These are phyloP conservation scores for Scolanthus callimorphus DNA, from an alignment of 92 coral and sea anemone genomes.

Conservation along the genomic window DNA sequence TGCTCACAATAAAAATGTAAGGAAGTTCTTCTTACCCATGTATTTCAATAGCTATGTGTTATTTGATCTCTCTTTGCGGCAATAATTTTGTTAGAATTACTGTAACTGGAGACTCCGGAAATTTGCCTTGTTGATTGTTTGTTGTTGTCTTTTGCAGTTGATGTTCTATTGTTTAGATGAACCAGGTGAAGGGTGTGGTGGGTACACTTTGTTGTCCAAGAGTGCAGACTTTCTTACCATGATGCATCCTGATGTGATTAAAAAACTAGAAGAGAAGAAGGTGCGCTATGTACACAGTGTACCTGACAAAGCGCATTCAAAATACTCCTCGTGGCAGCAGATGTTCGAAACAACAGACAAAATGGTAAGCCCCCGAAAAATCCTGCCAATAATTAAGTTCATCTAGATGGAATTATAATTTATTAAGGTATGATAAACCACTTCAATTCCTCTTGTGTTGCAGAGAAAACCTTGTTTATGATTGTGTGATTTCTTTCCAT, in stretches of 20 bases:
- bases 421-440: too few relatives aligned
- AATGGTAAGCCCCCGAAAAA: constrained; percentile 13
- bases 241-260: constrained; percentile 35
- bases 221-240: constrained; percentile 26
- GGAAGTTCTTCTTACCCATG: too few relatives aligned
- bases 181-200: constrained; percentile 59
- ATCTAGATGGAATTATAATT: too few relatives aligned
- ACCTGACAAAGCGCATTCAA: constrained; percentile 35
- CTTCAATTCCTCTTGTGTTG: background rate
- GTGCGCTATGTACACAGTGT: constrained; percentile 44
- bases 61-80: too few relatives aligned
- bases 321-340: constrained; percentile 63
- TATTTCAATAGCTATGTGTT: background rate
- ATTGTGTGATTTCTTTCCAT: background rate
- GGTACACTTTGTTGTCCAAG: constrained; percentile 53
- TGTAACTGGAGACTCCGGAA: too few relatives aligned
- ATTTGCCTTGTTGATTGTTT: too few relatives aligned
- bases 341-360: constrained; percentile 50
- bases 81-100: too few relatives aligned
- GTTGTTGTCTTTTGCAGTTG: constrained; percentile 24
- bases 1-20: too few relatives aligned
- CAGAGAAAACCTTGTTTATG: background rate
- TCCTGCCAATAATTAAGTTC: background rate
- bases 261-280: constrained; percentile 38
- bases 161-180: constrained; percentile 50